Conservation (phyloP, 2,113 vertebrate species). For the Eleginops maclovinus region DNA sequence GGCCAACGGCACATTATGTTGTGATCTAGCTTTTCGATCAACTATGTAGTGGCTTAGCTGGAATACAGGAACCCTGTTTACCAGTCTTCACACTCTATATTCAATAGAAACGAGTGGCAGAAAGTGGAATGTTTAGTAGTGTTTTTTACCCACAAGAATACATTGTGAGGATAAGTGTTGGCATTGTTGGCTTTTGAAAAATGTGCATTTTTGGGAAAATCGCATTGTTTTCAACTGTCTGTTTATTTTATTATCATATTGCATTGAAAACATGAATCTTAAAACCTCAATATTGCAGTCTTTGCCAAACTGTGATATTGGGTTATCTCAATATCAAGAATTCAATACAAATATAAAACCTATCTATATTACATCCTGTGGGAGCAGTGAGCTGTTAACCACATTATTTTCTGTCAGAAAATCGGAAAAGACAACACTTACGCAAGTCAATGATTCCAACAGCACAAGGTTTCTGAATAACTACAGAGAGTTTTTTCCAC, state of each 20-base stretch:
- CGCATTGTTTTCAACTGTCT: background rate
- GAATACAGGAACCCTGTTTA: background rate
- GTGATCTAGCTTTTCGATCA: background rate
- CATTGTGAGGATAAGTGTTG: too few relatives aligned
- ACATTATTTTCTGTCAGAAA: background rate
- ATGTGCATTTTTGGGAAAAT: background rate
- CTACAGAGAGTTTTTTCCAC: background rate
- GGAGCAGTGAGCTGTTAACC: background rate
- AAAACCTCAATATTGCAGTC: background rate
- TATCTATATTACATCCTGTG: background rate
- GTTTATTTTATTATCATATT: background rate
- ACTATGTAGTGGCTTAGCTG: background rate
- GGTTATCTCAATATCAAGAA: slow-evolving; percentile 13
- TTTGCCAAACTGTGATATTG: background rate
- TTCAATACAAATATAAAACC: background rate
- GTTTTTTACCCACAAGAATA: background rate
- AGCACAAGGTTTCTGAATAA: background rate
- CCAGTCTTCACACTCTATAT: background rate
- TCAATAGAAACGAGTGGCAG: too few relatives aligned
- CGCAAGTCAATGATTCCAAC: slow-evolving; percentile 8
- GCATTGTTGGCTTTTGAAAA: background rate
- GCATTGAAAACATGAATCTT: slow-evolving; percentile 6
- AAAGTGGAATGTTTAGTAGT: background rate
- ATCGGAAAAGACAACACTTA: background rate
- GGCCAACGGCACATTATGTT: background rate